Evolutionary conservation across 2,113 vertebrate genomes (phyloP).

Genomic region (Ancistrus triradiatus): DNA sequence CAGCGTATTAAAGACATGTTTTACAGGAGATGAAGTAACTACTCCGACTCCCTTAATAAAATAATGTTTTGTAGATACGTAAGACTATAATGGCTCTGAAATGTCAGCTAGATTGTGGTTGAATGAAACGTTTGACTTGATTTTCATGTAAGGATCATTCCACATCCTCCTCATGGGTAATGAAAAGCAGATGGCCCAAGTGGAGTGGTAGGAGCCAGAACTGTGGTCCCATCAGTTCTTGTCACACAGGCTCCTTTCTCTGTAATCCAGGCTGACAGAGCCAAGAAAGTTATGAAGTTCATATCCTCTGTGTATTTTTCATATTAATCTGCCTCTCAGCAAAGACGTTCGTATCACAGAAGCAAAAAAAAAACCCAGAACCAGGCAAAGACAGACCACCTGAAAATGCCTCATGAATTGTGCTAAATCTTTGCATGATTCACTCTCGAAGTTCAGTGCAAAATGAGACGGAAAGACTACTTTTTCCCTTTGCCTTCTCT

Average conservation of each 20-base stretch:
- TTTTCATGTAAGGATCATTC: constrained; percentile 59
- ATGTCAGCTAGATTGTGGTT: constrained; percentile 65
- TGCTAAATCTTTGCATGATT: constrained; percentile 14
- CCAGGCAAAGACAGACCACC: constrained; percentile 44
- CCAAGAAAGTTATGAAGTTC: constrained; percentile 75
- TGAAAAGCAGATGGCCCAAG: constrained; percentile 64
- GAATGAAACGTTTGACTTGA: constrained; percentile 60
- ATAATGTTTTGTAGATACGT: constrained; percentile 57
- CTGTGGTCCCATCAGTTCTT: constrained; percentile 59
- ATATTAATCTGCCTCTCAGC: constrained; percentile 69
- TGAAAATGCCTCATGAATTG: constrained; percentile 13
- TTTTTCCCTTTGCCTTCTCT: constrained; percentile 44
- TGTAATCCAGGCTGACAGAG: constrained; percentile 69
- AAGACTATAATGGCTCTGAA: constrained; percentile 61
- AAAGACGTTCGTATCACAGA: too few species aligned
- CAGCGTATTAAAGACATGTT: constrained; percentile 54
- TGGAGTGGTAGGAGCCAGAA: constrained; percentile 60
- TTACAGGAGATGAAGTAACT: constrained; percentile 54
- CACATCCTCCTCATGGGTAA: constrained; percentile 59
- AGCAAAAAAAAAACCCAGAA: constrained; percentile 56
- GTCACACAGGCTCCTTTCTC: constrained; percentile 61
- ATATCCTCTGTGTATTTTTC: constrained; percentile 68
- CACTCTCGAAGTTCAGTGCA: constrained; percentile 16
- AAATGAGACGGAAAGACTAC: constrained; percentile 28
- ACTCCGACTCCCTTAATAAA: constrained; percentile 47